Base-by-base conservation (phyloP, 2,888 invertebrate genomes). In the Carcina quercana region DNA sequence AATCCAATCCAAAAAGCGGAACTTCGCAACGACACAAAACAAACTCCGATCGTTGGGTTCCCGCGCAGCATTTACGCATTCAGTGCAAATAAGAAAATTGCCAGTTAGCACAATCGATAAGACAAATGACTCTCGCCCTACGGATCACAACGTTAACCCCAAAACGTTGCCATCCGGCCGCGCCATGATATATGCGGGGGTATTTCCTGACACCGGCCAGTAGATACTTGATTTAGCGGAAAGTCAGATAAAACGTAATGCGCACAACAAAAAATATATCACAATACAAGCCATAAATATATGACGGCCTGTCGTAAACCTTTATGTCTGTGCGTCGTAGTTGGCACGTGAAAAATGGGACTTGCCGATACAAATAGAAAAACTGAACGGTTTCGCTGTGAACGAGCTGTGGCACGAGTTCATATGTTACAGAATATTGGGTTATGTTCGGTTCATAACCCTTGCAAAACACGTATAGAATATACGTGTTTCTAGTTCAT, bases 141-240 rank as follows among this genome's bases (percentile, higher is more conserved):
- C 66, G 63, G 65, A 58, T 57, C 59, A 58, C 61, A 57, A 56
- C 53, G 63, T 54, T 74, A 75, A 78, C 80, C 80, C 82, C 79
- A 79, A 78, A 79, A 72, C 52, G 70, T 53, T 63, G 61, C 67
- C 71, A 74, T 79, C 79, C 78, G 75, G 60, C 58, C 49, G 42
- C 57, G 57, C 73, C n/a, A n/a, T 82, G 82, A 82, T 75, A 65
- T 80, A 83, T 70, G 75, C 71, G 76, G 68, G 78, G 79, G 76
- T 71, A 73, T 70, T 74, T 79, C 80, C 82, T 78, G 79, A 73
- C 80, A 78, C 70, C 80, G 82, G 82, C 82, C 83, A 82, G 82
- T 82, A 74, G 80, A 73, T 82, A 83, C 83, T 83, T 83, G 82
- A 83, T 83, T 82, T 83, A 83, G 80, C 83, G 83, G 83, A 83